Evolutionary conservation across 2,888 invertebrate genomes (phyloP).

Genomic region (Cyclophora punctaria): DNA sequence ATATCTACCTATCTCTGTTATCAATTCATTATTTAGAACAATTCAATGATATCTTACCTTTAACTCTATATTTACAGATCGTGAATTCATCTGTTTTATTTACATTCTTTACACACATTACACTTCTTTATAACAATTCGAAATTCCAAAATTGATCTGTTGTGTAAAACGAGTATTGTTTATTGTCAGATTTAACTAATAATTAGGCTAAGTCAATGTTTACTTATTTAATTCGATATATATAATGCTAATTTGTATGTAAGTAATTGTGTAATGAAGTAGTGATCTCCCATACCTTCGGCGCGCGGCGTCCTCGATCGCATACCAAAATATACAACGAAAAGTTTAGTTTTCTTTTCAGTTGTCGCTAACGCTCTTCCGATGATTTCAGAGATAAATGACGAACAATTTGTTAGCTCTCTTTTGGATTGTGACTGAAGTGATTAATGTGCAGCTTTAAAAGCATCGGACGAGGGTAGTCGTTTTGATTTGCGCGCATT

Average conservation of each 20-base stretch:
- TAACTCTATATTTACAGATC: no score
- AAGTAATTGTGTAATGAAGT: constrained; percentile 70
- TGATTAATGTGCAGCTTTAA: constrained; percentile 13
- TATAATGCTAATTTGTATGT: constrained; percentile 67
- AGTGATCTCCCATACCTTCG: constrained; percentile 73
- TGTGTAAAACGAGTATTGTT: constrained; percentile 18
- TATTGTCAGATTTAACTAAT: constrained; percentile 57
- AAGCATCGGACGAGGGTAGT: constrained; percentile 25
- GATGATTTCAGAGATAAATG: constrained; percentile 27
- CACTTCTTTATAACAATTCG: constrained; percentile 13
- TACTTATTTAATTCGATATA: constrained; percentile 67
- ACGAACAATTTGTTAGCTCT: constrained; percentile 35
- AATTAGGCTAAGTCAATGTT: constrained; percentile 74
- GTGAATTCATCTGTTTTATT: no score
- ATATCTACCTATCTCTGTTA: no score
- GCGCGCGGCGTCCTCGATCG: constrained; percentile 52
- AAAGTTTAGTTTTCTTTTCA: constrained; percentile 56
- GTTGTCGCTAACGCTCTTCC: constrained; percentile 33
- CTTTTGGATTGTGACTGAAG: constrained; percentile 25
- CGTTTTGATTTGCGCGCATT: constrained; percentile 34
- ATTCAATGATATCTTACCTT: no score
- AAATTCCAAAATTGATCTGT: constrained; percentile 23
- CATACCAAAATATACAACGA: constrained; percentile 61
- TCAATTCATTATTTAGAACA: no score
- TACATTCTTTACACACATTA: not conserved